Evolutionary conservation across 1,140 invertebrate genomes (phyloP).

Genomic region (Drosophila sturtevanti): DNA sequence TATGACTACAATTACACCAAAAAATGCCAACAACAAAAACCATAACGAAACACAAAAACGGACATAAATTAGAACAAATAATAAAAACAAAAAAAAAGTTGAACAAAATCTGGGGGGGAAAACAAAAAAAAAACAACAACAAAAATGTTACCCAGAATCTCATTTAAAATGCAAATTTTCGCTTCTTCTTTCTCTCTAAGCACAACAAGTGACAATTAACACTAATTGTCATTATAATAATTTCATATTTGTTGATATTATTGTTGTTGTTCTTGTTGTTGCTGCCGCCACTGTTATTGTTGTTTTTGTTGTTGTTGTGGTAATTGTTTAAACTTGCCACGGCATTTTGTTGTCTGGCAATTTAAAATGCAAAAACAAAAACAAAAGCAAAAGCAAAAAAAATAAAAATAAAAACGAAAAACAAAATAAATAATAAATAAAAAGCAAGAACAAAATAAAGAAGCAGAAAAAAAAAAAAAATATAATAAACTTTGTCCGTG

Average conservation of each 20-base stretch:
- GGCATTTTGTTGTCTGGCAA: conserved; percentile 66
- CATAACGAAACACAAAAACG: conserved; percentile 2
- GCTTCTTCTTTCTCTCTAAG: conserved; percentile 54
- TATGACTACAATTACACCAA: conserved; percentile 42
- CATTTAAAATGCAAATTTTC: conserved; percentile 77
- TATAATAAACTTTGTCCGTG: conserved; percentile 54
- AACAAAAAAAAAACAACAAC: conserved; percentile 19
- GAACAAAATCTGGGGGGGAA: conserved; percentile 32
- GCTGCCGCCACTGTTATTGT: conserved; percentile 10
- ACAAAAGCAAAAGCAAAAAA: conserved; percentile 45
- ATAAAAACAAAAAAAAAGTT: conserved; percentile 17
- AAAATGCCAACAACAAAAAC: conserved; percentile 38
- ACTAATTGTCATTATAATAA: conserved; percentile 81
- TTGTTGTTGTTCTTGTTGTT: conserved; percentile 29
- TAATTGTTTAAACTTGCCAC: conserved; percentile 76
- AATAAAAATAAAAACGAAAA: conserved; percentile 33
- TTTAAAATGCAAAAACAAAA: conserved; percentile 68
- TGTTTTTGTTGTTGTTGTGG: conserved; percentile 38
- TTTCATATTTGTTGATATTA: conserved; percentile 60
- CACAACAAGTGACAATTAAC: conserved; percentile 77
- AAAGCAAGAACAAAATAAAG: neutral
- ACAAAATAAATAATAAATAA: neutral
- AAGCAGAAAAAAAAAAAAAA: neutral
- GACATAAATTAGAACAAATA: conserved; percentile 32
- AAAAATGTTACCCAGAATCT: conserved; percentile 19